Conservation (phyloP, 2,113 vertebrate genomes). For the Myotis brandtii region DNA sequence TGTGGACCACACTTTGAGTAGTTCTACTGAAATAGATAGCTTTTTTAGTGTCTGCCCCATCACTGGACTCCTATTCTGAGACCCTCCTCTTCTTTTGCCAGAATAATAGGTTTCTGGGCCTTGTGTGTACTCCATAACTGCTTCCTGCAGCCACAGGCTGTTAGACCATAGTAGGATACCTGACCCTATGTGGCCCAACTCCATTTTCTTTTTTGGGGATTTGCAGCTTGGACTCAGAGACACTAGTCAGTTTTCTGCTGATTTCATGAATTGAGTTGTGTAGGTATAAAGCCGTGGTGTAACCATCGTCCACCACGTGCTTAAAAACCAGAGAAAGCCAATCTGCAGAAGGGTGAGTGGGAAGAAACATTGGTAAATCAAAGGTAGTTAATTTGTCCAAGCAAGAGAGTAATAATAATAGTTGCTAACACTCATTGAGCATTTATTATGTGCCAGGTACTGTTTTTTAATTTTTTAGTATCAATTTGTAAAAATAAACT, state of each 20-base stretch:
- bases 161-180: background rate
- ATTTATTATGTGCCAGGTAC: background rate
- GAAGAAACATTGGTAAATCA: background rate
- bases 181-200: background rate
- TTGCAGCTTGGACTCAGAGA: background rate
- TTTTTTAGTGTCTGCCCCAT: background rate
- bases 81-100: background rate
- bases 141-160: background rate
- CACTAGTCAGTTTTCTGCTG: background rate
- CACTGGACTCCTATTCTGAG: background rate
- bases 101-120: background rate
- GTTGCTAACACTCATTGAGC: background rate
- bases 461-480: background rate
- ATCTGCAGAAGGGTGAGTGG: background rate
- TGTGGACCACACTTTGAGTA: background rate
- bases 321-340: background rate
- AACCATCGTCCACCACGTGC: background rate
- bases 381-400: background rate
- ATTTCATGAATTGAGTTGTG: background rate
- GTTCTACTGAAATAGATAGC: background rate
- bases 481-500: background rate
- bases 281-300: background rate
- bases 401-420: background rate
- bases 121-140: background rate
- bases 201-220: background rate